phyloP scores from a whole-genome alignment of 1,140 invertebrate species.

The Pseudomyrmex concolor region DNA sequence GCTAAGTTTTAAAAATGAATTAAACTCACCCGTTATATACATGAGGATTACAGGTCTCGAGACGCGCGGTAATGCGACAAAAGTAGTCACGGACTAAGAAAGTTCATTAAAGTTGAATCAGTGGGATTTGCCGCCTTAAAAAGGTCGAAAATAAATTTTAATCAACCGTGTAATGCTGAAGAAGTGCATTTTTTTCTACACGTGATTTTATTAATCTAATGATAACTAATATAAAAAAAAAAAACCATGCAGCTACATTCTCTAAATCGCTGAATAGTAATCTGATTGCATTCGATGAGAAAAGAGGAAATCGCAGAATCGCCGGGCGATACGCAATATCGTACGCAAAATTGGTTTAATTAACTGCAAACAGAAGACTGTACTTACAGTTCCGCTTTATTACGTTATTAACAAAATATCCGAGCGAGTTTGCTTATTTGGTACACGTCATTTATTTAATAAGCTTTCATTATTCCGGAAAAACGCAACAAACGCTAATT shows the following conservation, averaged over 20 bases:
- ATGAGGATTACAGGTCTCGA: constrained; percentile 37
- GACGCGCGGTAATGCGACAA: constrained; percentile 21
- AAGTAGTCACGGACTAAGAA: constrained; percentile 22
- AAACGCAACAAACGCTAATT: constrained; percentile 3
- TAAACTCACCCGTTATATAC: constrained; percentile 35
- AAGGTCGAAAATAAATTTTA: constrained; percentile 38
- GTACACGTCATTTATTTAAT: constrained; percentile 9
- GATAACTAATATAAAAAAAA: too few species aligned
- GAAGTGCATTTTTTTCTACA: not conserved
- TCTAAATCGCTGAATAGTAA: too few species aligned
- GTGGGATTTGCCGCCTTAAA: not conserved
- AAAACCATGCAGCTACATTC: too few species aligned
- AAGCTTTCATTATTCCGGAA: not conserved
- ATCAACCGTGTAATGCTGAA: constrained; percentile 1
- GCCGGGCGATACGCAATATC: not conserved
- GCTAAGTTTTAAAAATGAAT: constrained; percentile 28
- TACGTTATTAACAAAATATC: not conserved
- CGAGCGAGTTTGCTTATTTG: not conserved
- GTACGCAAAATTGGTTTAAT: constrained; percentile 2
- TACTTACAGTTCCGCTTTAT: not conserved
- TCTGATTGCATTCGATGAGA: too few species aligned
- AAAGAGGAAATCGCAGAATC: not conserved
- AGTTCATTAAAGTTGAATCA: constrained; percentile 42
- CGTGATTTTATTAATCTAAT: too few species aligned
- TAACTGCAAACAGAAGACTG: not conserved